Evolutionary conservation across 1,140 invertebrate genomes (phyloP).

Genomic region (silkworm (Bombyx mori)): ASM3026992v2 NC_085112.1:7358001-7358500

Average conservation of each 20-base stretch:
- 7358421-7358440: constrained; percentile 64
- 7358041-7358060: constrained; percentile 66
- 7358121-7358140: constrained; percentile 56
- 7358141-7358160: constrained; percentile 22
- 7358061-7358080: constrained; percentile 58
- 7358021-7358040: constrained; percentile 64
- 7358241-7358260: constrained; percentile 13
- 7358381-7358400: constrained; percentile 68
- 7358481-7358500: no score
- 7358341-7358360: constrained; percentile 19
- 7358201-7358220: constrained; percentile 12
- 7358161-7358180: constrained; percentile 11
- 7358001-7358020: constrained; percentile 68
- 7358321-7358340: constrained; percentile 18
- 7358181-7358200: constrained; percentile 6
- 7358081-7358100: constrained; percentile 54
- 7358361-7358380: constrained; percentile 53
- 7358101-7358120: constrained; percentile 34
- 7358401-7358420: constrained; percentile 68
- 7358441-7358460: constrained; percentile 61
- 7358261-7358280: constrained; percentile 13
- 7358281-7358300: constrained; percentile 28
- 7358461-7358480: constrained; percentile 16
- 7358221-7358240: constrained; percentile 16
- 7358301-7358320: constrained; percentile 48